These are phyloP conservation scores for Siniperca obscura DNA, from an alignment of 2,797 vertebrate species.

Conservation along the genomic window DNA sequence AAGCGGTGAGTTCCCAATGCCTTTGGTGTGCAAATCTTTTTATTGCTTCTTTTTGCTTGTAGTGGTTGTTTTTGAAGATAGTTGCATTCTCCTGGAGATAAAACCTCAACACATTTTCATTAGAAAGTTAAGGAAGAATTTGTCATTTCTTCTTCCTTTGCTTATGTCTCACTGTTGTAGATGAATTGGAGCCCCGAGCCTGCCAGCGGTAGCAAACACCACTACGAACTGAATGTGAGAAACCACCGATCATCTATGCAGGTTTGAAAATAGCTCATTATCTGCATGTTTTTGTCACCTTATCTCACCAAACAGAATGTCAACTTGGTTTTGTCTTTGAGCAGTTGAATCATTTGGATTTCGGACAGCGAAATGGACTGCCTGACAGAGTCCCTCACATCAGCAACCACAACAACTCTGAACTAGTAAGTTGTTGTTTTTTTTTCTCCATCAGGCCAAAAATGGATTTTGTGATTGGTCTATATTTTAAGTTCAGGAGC, in stretches of 20 bases:
- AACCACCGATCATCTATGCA: slow-evolving; percentile 63
- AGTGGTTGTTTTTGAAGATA: not conserved
- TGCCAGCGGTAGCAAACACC: slow-evolving; percentile 42
- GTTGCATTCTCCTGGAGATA: not conserved
- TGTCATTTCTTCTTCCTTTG: not conserved
- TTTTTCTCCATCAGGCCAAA: too few species aligned
- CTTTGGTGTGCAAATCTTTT: not conserved
- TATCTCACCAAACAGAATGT: not conserved
- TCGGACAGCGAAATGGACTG: slow-evolving; percentile 56
- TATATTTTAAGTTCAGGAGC: not conserved
- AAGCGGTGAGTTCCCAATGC: slow-evolving; percentile 55
- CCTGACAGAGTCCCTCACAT: slow-evolving; percentile 38
- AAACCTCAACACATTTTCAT: not conserved
- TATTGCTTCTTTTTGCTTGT: not conserved
- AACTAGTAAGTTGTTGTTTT: slow-evolving; percentile 52
- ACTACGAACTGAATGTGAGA: slow-evolving; percentile 52
- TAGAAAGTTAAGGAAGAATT: not conserved
- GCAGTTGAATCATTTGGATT: slow-evolving; percentile 61
- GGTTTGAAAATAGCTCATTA: slow-evolving; percentile 53
- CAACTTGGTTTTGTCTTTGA: slow-evolving; percentile 27
- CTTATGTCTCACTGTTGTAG: slow-evolving; percentile 43
- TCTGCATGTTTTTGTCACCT: not conserved
- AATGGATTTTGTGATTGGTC: not conserved
- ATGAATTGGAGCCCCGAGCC: slow-evolving; percentile 56
- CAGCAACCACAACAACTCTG: slow-evolving; percentile 54